Evolutionary conservation across 2,113 vertebrate species (phyloP), one percentile per base, ranked within the genome.

Genomic region (Solea senegalensis): DNA sequence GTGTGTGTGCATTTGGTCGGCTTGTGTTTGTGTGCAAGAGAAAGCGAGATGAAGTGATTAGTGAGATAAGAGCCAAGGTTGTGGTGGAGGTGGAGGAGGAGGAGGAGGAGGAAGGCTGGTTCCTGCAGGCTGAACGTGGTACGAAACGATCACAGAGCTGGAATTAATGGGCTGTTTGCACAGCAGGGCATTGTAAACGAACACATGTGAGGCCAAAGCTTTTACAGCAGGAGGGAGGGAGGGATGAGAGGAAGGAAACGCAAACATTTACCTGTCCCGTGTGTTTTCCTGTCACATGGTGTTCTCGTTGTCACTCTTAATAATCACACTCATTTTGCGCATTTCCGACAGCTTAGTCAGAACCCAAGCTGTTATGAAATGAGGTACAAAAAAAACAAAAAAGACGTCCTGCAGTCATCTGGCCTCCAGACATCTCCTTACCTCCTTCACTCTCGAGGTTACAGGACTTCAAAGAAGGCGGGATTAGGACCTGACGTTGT

Each of bases 81-180:
- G 16, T 15, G 34, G 34, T 34, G 34, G 34, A 34, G 21, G 21
- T 21, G 21, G 59, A 39, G 69, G 39, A 12, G 34, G 34, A 34
- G 34, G 76, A 55, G 27, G 48, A 66, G 44, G 59, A 39, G 69
- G 39, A 12, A 8, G 65, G 59, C 40, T 61, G 27, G 4, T 48
- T 54, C 50, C 8, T 41, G 44, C 61, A 73, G 56, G 61, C 0
- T 46, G 68, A 74, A 65, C 51, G 50, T 60, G 82, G 50, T 54
- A 64, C 41, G 50, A 69, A 72, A 88, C 71, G 64, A 86, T 81
- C 88, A 78, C 67, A 82, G 84, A 66, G 4, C 78, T 83, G 74
- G 83, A 89, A 86, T 80, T 84, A 89, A 89, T 88, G 72, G 76
- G 27, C 48, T 90, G 85, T 91, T 89, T 90, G 87, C 76, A 52